phyloP scores from a whole-genome alignment of 2,113 vertebrate genomes.

The Jacana jacana region DNA sequence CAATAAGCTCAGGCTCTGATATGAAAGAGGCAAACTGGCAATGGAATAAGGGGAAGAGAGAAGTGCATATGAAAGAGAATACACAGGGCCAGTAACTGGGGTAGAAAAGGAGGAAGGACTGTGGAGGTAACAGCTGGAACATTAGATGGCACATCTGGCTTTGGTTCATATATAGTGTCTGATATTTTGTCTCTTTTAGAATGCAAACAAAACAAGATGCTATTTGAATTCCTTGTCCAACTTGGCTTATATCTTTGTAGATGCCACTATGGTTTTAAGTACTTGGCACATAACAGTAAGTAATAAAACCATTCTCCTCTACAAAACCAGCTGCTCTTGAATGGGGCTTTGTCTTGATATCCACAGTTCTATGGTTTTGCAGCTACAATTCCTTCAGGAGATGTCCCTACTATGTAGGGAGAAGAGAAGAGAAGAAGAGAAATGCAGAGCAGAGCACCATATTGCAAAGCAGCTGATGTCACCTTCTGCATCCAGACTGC shows the following conservation, averaged over 20 bases:
- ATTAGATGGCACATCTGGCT: not conserved
- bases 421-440: too few species aligned
- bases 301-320: not conserved
- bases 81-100: not conserved
- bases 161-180: not conserved
- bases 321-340: not conserved
- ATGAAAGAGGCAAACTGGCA: not conserved
- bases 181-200: slow-evolving; percentile 5
- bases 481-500: not conserved
- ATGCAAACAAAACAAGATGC: not conserved
- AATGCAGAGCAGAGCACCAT: not conserved
- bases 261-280: not conserved
- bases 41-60: not conserved
- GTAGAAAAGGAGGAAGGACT: not conserved
- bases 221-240: not conserved
- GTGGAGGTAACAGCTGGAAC: not conserved
- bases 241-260: not conserved
- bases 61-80: not conserved
- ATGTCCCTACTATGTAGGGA: not conserved
- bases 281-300: not conserved
- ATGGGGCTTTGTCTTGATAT: not conserved
- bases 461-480: not conserved
- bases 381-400: not conserved
- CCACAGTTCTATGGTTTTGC: not conserved
- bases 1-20: not conserved